These are phyloP conservation scores for Lucifuga dentata DNA, from an alignment of 2,113 vertebrate genomes.

Conservation along the genomic window DNA sequence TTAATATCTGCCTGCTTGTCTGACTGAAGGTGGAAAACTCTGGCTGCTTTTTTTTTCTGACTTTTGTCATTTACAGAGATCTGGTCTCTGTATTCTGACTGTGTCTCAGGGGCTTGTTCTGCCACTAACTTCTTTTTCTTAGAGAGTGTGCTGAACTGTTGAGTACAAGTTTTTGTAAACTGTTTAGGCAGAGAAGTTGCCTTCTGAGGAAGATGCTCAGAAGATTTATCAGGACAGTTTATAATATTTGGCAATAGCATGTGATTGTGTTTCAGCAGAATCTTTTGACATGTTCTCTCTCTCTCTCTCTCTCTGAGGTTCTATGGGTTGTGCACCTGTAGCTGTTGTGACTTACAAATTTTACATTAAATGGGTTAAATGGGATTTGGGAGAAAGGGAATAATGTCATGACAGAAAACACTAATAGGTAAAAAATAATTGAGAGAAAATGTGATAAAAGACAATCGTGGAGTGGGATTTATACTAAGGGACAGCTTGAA, in stretches of 20 bases:
- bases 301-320: not conserved
- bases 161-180: conserved; percentile 17
- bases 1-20: conserved; percentile 37
- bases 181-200: conserved; percentile 6
- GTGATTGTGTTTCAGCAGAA: conserved; percentile 5
- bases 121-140: conserved; percentile 1
- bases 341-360: conserved; percentile 12
- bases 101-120: conserved; percentile 12
- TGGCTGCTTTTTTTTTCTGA: conserved; percentile 19
- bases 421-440: not conserved
- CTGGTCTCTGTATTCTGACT: conserved; percentile 40
- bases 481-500: conserved; percentile 12
- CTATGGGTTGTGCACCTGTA: conserved; percentile 44
- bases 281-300: too few species aligned
- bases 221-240: conserved; percentile 2
- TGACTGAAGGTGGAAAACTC: conserved; percentile 35
- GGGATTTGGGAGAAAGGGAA: not conserved
- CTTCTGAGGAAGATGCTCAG: conserved; percentile 12
- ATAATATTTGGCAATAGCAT: conserved; percentile 14
- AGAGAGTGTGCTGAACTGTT: not conserved
- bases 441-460: conserved; percentile 32
- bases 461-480: not conserved
- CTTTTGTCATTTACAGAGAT: conserved; percentile 49
- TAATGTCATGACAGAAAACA: not conserved
- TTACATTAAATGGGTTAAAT: not conserved